phyloP scores from a whole-genome alignment of 2,797 vertebrate species.

The Cynopterus sphinx region DNA sequence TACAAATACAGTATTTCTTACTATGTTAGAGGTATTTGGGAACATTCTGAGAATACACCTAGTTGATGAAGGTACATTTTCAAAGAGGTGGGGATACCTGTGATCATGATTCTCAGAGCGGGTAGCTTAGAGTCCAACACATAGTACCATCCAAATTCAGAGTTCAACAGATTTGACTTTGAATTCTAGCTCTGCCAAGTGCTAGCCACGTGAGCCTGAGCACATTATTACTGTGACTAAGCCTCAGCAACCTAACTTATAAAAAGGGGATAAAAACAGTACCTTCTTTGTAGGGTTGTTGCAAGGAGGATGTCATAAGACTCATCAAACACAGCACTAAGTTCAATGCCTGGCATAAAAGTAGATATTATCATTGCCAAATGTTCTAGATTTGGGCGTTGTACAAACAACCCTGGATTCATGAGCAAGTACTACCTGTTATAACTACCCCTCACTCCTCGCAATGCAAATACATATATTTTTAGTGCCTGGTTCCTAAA shows the following conservation, averaged over 20 bases:
- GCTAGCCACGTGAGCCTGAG: background rate
- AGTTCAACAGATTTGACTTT: background rate
- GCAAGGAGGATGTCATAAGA: conserved; percentile 11
- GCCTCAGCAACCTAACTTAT: background rate
- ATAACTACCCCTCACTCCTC: background rate
- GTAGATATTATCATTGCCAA: background rate
- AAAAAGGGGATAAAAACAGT: background rate
- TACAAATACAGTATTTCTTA: background rate
- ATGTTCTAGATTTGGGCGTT: background rate
- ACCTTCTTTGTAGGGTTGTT: background rate
- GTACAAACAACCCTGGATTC: background rate
- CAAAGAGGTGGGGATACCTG: background rate
- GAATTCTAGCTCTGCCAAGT: background rate
- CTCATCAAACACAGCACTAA: background rate
- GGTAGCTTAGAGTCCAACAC: background rate
- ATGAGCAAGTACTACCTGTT: background rate
- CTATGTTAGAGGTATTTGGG: background rate
- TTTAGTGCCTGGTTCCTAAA: background rate
- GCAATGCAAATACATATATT: background rate
- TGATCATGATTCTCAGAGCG: background rate
- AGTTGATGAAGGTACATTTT: background rate
- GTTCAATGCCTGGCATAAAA: background rate
- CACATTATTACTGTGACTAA: background rate
- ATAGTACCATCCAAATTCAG: background rate
- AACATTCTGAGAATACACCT: background rate